Base-by-base conservation (phyloP, 2,113 vertebrate genomes). In the Scopus umbretta region DNA sequence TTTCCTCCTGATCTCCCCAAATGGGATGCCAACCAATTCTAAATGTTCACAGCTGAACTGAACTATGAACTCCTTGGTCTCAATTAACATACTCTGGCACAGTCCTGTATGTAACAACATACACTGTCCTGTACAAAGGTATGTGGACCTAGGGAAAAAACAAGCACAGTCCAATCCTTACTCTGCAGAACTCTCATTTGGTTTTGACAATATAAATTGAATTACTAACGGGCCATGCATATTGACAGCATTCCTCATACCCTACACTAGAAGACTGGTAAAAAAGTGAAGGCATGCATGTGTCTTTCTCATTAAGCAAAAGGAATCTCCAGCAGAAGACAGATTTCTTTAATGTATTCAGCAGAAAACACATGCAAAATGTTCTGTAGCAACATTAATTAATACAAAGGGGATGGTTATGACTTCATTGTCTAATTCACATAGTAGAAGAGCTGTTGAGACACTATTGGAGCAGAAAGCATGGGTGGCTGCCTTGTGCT, bases 381-480 rank as follows among this genome's bases (percentile, higher is more conserved):
- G 38, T 61, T 81, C 82, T 62, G 34, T 25, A 83, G 80, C 62
- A 62, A 71, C 53, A 78, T 80, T 84, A 76, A 90, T 94, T 92
- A 90, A 89, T 73, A 93, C 58, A 73, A 90, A 59, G 59, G 56
- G 45, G 32, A 38, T 58, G 49, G 13, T 45, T 82, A 75, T 53
- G 74, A 95, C 62, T 88, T 92, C 83, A 63, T 34, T 86, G 53
- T 40, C 27, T 47, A 70, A 79, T 26, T 80, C 50, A 42, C 11
- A 17, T 40, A 71, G 45, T 14, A 47, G 66, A 93, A 80, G 62
- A 45, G 92, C 78, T 87, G 73, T 80, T 79, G 73, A 29, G 75
- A 71, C 26, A 7, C 36, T 49, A 17, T 1, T 0, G 0, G 36
- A 45, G 55, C 11, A 5, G 80, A 29, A 5, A 45, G 45, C 1